Evolutionary conservation across 2,797 vertebrate genomes (phyloP).

Genomic region (Pipistrellus pygmaeus): DNA sequence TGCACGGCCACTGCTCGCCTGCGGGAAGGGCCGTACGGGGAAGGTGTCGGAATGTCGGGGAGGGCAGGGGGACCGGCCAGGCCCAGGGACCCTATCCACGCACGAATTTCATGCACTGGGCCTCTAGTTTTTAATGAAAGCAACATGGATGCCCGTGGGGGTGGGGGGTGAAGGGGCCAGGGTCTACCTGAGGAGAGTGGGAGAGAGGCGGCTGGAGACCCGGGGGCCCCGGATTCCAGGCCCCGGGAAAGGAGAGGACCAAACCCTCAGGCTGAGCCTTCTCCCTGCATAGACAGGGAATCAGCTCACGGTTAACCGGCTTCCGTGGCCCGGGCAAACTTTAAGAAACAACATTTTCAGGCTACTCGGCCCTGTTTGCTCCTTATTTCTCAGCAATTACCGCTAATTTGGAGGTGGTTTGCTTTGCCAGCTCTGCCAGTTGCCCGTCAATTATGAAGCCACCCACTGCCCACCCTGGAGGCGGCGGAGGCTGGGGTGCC

Average conservation of each 20-base stretch:
- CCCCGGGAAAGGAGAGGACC: conserved; percentile 54
- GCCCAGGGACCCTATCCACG: no score
- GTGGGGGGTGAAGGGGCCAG: not conserved
- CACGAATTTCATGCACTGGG: no score
- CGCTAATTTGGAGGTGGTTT: conserved; percentile 69
- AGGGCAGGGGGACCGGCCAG: no score
- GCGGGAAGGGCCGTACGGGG: no score
- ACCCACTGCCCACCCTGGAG: not conserved
- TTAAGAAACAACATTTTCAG: conserved; percentile 84
- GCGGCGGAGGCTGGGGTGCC: not conserved
- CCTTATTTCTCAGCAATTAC: conserved; percentile 78
- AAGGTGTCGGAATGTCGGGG: no score
- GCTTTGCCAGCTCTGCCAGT: conserved; percentile 61
- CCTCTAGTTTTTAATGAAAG: not conserved
- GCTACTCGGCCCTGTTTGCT: conserved; percentile 75
- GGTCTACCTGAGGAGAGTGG: not conserved
- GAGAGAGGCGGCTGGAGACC: not conserved
- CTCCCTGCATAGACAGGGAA: conserved; percentile 80
- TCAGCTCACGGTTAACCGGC: conserved; percentile 73
- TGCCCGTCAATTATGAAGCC: not conserved
- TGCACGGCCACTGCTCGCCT: no score
- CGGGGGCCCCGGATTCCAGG: no score
- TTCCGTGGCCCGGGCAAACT: conserved; percentile 82
- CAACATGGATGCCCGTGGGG: not conserved
- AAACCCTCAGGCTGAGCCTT: conserved; percentile 72